Conservation (phyloP, 2,113 vertebrate species). For the Dicerorhinus sumatrensis region DNA sequence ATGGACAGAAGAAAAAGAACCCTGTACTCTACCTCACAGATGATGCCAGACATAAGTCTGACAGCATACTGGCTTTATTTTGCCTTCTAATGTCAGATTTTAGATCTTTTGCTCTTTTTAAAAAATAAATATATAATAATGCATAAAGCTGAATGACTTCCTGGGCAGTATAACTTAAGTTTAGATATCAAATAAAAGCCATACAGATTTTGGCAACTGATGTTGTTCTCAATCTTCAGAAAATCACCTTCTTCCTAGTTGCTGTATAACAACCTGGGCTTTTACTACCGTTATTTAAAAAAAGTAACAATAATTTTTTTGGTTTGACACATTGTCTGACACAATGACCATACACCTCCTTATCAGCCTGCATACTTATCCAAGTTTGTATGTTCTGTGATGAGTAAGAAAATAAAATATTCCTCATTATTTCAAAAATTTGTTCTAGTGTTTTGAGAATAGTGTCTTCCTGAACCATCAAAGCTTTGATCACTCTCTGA, state of each 20-base stretch:
- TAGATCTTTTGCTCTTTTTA: background rate
- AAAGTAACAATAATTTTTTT: background rate
- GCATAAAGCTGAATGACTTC: background rate
- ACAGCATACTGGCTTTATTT: background rate
- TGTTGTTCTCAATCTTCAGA: background rate
- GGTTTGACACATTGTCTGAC: background rate
- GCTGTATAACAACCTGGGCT: background rate
- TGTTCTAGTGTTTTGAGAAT: background rate
- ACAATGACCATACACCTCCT: background rate
- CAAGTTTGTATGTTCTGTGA: background rate
- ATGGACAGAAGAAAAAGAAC: too few relatives aligned
- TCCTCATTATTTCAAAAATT: background rate
- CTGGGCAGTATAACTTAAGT: background rate
- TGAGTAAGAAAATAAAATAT: background rate
- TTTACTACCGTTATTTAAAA: background rate
- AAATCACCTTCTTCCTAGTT: background rate
- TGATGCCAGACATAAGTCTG: background rate
- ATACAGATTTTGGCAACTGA: background rate
- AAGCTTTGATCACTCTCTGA: background rate
- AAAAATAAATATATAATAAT: background rate
- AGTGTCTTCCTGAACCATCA: background rate
- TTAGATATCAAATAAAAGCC: conserved; percentile 30
- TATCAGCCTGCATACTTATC: background rate
- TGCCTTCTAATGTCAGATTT: background rate
- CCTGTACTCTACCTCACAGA: background rate